Percentiles rank a stretch among this genome's conserved stretches.
These are phyloP conservation scores for Diadumene lineata DNA, from an alignment of 92 coral and sea anemone species.

Conservation along the genomic window DNA sequence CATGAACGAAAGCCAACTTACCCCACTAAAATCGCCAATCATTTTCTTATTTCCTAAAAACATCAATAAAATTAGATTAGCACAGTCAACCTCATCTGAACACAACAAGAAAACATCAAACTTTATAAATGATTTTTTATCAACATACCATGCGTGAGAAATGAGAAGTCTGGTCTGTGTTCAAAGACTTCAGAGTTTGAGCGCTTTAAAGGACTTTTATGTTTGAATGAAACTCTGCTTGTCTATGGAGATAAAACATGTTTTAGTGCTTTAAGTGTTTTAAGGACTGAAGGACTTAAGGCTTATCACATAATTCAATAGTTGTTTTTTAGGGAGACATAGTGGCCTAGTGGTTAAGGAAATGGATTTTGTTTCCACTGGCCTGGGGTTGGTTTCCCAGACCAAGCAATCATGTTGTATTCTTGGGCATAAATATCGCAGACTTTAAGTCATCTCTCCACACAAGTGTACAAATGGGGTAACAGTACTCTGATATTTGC, in stretches of 20 bases:
- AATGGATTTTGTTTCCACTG: too few relatives aligned
- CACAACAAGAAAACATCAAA: neutral
- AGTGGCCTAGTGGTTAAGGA: too few relatives aligned
- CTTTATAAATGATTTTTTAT: neutral
- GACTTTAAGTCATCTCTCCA: too few relatives aligned
- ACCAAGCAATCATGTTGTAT: too few relatives aligned
- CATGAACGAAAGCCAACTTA: too few relatives aligned
- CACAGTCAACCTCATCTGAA: neutral
- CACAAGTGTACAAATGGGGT: conserved; percentile 11
- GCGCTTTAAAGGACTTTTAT: conserved; percentile 34
- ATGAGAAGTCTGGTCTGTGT: conserved; percentile 32
- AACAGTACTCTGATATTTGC: neutral
- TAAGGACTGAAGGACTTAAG: too few relatives aligned
- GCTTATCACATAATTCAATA: too few relatives aligned
- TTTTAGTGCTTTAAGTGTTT: neutral
- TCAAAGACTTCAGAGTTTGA: conserved; percentile 67
- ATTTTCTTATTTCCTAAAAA: conserved; percentile 52
- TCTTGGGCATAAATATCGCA: too few relatives aligned
- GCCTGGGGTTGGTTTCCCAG: too few relatives aligned
- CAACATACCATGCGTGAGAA: conserved; percentile 34
- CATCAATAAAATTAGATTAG: neutral
- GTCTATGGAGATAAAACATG: too few relatives aligned
- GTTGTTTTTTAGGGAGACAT: too few relatives aligned
- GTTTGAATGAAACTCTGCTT: conserved; percentile 16
- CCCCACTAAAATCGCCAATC: conserved; percentile 86